Conservation (phyloP, 2,888 invertebrate genomes). For the Hirudinaria manillensis region DNA sequence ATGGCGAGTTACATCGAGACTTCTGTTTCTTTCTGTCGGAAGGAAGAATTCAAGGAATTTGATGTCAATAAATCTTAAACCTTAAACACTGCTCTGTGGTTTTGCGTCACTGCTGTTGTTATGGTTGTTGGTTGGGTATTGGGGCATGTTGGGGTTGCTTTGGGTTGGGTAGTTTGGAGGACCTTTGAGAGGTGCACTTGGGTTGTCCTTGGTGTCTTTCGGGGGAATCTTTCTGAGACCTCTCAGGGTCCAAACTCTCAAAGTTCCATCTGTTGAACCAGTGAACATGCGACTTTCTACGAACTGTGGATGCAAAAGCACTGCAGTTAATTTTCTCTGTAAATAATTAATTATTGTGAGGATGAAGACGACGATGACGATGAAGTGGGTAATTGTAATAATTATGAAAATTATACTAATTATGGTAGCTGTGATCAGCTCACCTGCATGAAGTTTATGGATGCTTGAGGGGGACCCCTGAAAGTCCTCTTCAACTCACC, state of each 20-base stretch:
- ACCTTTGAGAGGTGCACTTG: neutral
- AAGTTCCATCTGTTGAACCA: conserved; percentile 55
- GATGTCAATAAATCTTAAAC: too few relatives aligned
- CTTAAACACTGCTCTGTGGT: too few relatives aligned
- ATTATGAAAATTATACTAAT: neutral
- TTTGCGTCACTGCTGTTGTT: neutral
- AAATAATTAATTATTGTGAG: neutral
- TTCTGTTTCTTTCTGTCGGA: too few relatives aligned
- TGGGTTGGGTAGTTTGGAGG: neutral
- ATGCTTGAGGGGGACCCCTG: conserved; percentile 21
- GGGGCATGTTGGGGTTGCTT: neutral
- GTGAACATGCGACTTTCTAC: conserved; percentile 51
- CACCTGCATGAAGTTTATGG: conserved; percentile 32
- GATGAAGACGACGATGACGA: neutral
- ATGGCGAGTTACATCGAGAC: too few relatives aligned
- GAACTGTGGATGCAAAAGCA: conserved; percentile 20
- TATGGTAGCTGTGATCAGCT: neutral
- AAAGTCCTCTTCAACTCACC: conserved; percentile 31
- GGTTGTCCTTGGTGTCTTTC: neutral
- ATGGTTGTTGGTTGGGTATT: neutral
- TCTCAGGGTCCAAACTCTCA: conserved; percentile 53
- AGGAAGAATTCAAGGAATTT: too few relatives aligned
- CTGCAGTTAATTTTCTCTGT: too few relatives aligned
- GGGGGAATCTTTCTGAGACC: conserved; percentile 24
- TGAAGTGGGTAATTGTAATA: neutral